These are phyloP conservation scores for Pogoniulus pusillus DNA, from an alignment of 2,797 vertebrate genomes.

Conservation along the genomic window DNA sequence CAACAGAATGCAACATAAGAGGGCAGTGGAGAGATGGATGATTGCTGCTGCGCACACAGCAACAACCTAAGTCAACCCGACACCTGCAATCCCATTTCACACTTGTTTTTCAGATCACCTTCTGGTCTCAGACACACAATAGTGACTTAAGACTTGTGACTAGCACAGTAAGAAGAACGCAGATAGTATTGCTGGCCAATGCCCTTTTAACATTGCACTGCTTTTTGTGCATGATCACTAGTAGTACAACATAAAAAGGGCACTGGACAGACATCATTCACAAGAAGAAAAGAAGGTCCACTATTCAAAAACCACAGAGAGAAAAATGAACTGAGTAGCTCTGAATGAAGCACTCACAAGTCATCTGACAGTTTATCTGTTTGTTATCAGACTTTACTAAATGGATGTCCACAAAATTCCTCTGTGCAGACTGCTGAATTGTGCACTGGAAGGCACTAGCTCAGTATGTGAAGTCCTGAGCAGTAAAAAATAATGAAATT, in stretches of 20 bases:
- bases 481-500: background rate
- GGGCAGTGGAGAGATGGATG: background rate
- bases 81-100: background rate
- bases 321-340: background rate
- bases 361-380: background rate
- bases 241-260: conserved; percentile 87
- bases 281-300: background rate
- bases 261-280: conserved; percentile 78
- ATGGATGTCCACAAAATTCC: background rate
- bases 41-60: background rate
- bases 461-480: background rate
- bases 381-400: background rate
- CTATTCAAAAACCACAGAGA: background rate
- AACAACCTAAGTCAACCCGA: background rate
- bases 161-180: background rate
- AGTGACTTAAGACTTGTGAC: background rate
- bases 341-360: background rate
- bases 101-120: background rate
- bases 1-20: background rate
- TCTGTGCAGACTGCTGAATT: background rate
- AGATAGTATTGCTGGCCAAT: conserved; percentile 79
- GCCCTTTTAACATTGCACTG: conserved; percentile 89
- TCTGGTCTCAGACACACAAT: background rate
- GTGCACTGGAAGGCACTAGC: background rate
- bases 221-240: conserved; percentile 82